Evolutionary conservation across 37 sponge, comb jelly and placozoan species (phyloP).

Genomic region (Diacarnus erythraeanus): DNA sequence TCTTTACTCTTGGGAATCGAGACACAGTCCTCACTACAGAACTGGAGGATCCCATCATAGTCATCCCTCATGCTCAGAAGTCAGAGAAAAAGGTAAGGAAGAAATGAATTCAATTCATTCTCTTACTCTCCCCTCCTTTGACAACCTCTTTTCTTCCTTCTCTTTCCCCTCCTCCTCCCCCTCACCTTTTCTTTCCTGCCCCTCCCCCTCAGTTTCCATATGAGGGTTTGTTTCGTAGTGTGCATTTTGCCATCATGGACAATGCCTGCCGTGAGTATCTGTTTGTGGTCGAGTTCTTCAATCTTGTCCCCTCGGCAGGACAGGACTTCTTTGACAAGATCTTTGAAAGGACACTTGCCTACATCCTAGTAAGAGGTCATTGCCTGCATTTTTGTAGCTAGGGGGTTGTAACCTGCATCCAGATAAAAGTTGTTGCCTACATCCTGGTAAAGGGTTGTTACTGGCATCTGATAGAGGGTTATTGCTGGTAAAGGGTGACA

Average conservation of each 20-base stretch:
- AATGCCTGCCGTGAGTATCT: slow-evolving; percentile 93
- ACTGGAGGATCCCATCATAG: slow-evolving; percentile 94
- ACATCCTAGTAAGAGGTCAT: slow-evolving; percentile 69
- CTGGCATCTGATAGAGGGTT: no score
- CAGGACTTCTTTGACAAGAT: slow-evolving; percentile 85
- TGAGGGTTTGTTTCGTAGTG: slow-evolving; percentile 90
- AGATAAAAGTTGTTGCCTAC: no score
- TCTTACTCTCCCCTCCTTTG: not conserved
- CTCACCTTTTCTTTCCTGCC: slow-evolving; percentile 7
- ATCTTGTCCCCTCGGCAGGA: slow-evolving; percentile 60
- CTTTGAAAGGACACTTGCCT: slow-evolving; percentile 78
- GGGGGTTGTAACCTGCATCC: no score
- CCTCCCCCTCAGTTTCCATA: slow-evolving; percentile 68
- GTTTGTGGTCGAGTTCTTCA: slow-evolving; percentile 95
- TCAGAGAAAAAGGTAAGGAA: slow-evolving; percentile 72
- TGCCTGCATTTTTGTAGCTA: no score
- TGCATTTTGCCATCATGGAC: slow-evolving; percentile 93
- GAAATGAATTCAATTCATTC: no score
- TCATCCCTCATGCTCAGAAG: slow-evolving; percentile 88
- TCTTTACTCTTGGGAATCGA: slow-evolving; percentile 91
- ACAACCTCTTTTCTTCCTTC: not conserved
- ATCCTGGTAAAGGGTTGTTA: no score
- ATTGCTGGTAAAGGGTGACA: no score
- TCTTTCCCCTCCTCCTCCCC: slow-evolving; percentile 5
- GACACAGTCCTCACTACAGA: slow-evolving; percentile 92